Conservation (phyloP, 2,888 invertebrate genomes). For the Calephelis perditalis region DNA sequence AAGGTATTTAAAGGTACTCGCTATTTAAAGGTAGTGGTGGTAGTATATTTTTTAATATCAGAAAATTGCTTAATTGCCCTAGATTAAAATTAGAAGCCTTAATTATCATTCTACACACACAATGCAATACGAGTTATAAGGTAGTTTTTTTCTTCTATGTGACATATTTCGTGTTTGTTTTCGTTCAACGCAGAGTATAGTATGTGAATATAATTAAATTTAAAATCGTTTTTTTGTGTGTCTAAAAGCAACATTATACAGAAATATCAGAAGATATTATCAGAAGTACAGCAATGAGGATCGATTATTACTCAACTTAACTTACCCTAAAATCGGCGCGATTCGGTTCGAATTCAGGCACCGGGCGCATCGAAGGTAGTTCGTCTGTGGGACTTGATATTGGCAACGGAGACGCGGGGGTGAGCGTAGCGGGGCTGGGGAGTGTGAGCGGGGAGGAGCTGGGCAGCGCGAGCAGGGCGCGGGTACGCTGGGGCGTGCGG, state of each 20-base stretch:
- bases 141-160: no score
- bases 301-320: background rate
- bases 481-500: background rate
- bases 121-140: no score
- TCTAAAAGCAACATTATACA: background rate
- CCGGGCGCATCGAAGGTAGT: background rate
- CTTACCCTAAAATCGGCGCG: background rate
- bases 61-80: no score
- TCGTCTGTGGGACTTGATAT: background rate
- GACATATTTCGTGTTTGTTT: no score
- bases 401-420: background rate
- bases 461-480: background rate
- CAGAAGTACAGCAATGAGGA: background rate
- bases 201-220: no score
- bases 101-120: no score
- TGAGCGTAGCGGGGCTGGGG: background rate
- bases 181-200: no score
- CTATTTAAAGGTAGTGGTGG: no score
- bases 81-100: no score
- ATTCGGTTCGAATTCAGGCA: slow-evolving; percentile 1
- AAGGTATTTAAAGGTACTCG: no score
- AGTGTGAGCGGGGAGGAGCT: background rate
- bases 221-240: no score
- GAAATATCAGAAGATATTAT: background rate
- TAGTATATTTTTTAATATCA: no score